A percentile compares a stretch with the other conserved stretches of the same genome.
Evolutionary conservation across 2,113 vertebrate species (phyloP).

Genomic region (Bubo bubo): DNA sequence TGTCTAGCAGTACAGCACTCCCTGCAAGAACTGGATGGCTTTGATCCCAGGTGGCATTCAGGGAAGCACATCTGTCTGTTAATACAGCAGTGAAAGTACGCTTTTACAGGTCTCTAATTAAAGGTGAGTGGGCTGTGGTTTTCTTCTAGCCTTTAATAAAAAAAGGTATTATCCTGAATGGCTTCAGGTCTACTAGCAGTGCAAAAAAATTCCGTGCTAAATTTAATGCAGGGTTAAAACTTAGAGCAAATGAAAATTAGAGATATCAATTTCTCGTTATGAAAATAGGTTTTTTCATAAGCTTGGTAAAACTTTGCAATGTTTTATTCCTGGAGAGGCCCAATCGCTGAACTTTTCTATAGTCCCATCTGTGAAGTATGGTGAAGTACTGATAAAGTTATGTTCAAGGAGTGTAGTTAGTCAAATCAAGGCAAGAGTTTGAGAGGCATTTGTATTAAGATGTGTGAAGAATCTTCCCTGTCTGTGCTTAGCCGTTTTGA

Average conservation of each 20-base stretch:
- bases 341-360: neutral
- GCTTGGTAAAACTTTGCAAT: neutral
- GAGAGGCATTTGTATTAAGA: neutral
- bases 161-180: neutral
- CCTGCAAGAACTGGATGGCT: neutral
- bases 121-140: neutral
- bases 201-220: neutral
- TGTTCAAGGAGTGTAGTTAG: neutral
- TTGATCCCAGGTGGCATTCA: neutral
- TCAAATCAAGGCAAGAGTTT: neutral
- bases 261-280: neutral
- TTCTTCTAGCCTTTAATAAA: neutral
- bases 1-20: neutral
- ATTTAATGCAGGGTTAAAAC: neutral
- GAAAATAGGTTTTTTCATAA: neutral
- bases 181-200: neutral
- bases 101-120: neutral
- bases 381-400: neutral
- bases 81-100: neutral
- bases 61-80: neutral
- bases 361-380: neutral
- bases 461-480: neutral
- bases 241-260: neutral
- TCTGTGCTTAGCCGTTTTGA: neutral
- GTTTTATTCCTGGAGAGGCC: neutral